Evolutionary conservation across 2,113 vertebrate genomes (phyloP).

Genomic region (Sterna hirundo): DNA sequence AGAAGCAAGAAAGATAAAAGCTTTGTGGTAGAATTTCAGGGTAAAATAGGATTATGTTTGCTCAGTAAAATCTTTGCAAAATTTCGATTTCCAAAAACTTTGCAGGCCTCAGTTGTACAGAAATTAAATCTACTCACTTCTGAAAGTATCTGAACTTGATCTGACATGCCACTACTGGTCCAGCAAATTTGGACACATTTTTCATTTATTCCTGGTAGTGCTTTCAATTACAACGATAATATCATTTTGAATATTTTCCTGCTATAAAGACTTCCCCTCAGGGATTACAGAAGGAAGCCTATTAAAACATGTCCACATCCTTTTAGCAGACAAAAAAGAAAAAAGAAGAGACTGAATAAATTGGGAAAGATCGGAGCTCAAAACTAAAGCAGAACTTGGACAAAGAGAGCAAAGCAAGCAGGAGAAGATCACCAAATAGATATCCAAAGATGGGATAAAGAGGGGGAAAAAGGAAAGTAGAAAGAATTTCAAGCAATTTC

Average conservation of each 20-base stretch:
- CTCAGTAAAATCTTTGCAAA: background rate
- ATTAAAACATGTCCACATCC: slow-evolving; percentile 1
- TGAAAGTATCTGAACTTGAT: slow-evolving; percentile 20
- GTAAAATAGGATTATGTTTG: background rate
- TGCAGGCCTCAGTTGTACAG: background rate
- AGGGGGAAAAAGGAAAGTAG: background rate
- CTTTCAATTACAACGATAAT: slow-evolving; percentile 59
- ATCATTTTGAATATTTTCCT: slow-evolving; percentile 50
- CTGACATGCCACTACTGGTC: background rate
- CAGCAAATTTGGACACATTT: background rate
- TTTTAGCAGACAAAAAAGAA: background rate
- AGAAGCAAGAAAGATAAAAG: background rate
- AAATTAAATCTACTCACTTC: background rate
- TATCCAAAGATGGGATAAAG: background rate
- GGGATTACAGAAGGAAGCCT: slow-evolving; percentile 7
- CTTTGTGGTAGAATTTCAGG: slow-evolving; percentile 6
- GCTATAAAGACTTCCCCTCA: slow-evolving; percentile 3
- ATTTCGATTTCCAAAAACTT: background rate
- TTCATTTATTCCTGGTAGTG: slow-evolving; percentile 19
- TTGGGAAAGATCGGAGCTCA: background rate
- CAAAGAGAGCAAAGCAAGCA: background rate
- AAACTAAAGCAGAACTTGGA: background rate
- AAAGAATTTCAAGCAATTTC: background rate
- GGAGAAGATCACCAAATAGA: background rate
- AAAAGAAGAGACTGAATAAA: background rate